Base-by-base conservation (phyloP, 2,113 vertebrate species). In the Trematomus loennbergii region DNA sequence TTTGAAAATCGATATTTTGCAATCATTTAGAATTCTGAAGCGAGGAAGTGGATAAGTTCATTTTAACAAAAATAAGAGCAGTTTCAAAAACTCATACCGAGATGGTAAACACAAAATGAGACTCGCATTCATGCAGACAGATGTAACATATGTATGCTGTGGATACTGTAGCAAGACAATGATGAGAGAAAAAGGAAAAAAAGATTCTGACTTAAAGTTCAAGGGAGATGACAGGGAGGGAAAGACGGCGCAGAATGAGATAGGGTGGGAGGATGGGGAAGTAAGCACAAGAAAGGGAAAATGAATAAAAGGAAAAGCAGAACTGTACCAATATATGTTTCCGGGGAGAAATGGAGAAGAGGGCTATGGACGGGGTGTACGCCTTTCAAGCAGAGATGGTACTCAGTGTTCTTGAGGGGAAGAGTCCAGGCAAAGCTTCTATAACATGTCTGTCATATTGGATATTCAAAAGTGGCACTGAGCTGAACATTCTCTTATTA, bases 231-330 rank as follows among this genome's bases (percentile, higher is more conserved):
- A 67, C 50, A 81, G 64, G 43, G 55, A 72, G 33, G 2, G 13
- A 73, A 71, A 59, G 53, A 33, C 2, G 9, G 58, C n/a, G 68
- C 29, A 83, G 57, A 55, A 53, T 72, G 65, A 48, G 22, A 72
- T 5, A 6, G 29, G 22, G 62, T 55, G 60, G 55, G 54, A 67
- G 68, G 45, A 82, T 12, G n/a, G 45, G 63, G 61, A 60, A 75
- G 58, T 40, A 20, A 52, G 49, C 52, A 78, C 33, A 62, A 63
- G 52, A 55, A 82, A 76, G 46, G 18, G 57, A 46, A 72, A 59
- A 75, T 78, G 82, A 84, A 89, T 82, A 75, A 78, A 72, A 76
- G 78, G 62, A 54, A 79, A 78, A 70, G 58, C 76, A 69, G 87
- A 83, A 88, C 82, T 63, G 36, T 43, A 78, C 57, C 20, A 18